Evolutionary conservation across 2,797 vertebrate genomes (phyloP).

Genomic region (Malurus splendens): DNA sequence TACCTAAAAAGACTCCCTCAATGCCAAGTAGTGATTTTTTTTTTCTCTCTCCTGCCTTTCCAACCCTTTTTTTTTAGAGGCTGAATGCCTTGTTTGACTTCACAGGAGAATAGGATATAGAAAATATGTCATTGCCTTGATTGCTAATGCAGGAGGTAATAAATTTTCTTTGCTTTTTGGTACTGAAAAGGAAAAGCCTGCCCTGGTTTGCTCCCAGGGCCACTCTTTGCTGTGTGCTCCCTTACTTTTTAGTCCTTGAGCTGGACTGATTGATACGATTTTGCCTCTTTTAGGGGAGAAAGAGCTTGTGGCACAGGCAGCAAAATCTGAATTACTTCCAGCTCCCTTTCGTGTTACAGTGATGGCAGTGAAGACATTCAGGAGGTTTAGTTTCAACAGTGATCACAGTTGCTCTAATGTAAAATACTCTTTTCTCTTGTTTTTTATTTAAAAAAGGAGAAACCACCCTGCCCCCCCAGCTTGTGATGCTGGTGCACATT

Average conservation of each 20-base stretch:
- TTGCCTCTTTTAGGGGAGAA: neutral
- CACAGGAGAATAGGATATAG: neutral
- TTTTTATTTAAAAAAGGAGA: neutral
- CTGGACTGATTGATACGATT: neutral
- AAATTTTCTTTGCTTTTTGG: neutral
- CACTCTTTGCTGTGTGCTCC: neutral
- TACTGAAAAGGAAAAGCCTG: neutral
- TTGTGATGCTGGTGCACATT: neutral
- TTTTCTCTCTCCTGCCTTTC: neutral
- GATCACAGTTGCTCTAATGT: neutral
- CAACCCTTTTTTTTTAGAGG: neutral
- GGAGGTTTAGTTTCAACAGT: slow-evolving; percentile 14
- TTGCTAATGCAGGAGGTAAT: neutral
- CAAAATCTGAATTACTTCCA: neutral
- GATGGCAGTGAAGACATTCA: neutral
- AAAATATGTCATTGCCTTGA: neutral
- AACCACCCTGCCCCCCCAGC: fast-evolving
- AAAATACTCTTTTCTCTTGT: neutral
- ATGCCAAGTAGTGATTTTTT: neutral
- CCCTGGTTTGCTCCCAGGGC: neutral
- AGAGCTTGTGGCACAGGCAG: neutral
- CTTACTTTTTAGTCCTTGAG: neutral
- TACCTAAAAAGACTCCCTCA: slow-evolving; percentile 16
- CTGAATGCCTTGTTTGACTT: slow-evolving; percentile 3
- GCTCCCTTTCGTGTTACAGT: neutral